Conservation (phyloP, 2,797 vertebrate genomes). For the Macropodus opercularis region DNA sequence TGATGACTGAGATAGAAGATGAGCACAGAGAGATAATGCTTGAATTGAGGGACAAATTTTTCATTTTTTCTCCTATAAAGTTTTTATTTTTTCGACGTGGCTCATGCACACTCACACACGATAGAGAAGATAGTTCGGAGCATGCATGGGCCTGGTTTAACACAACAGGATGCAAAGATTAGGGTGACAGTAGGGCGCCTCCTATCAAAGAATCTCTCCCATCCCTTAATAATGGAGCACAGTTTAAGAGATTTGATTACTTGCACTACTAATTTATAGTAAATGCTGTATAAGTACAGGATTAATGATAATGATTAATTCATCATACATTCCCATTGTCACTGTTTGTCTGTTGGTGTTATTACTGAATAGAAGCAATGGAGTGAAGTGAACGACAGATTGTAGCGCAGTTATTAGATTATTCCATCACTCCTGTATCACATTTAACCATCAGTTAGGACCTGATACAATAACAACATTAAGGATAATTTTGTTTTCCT, state of each 20-base stretch:
- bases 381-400: constrained; percentile 38
- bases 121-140: constrained; percentile 49
- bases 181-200: constrained; percentile 16
- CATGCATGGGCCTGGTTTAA: constrained; percentile 52
- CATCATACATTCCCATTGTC: not conserved
- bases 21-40: constrained; percentile 8
- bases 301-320: not conserved
- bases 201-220: constrained; percentile 40
- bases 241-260: constrained; percentile 9
- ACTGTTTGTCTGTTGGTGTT: not conserved
- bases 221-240: constrained; percentile 17
- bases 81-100: not conserved
- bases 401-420: constrained; percentile 50
- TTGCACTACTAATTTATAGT: not conserved
- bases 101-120: constrained; percentile 1
- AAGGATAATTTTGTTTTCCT: constrained; percentile 54
- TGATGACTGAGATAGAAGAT: constrained; percentile 53
- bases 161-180: constrained; percentile 55
- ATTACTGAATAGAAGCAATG: not conserved
- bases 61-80: not conserved
- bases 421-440: constrained; percentile 42
- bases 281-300: not conserved
- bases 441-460: constrained; percentile 41
- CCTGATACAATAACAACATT: constrained; percentile 35
- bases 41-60: constrained; percentile 13